Evolutionary conservation across 30 jellyfish, hydroid and myxozoan species (phyloP).

Genomic region (Aurelia sp.): DNA sequence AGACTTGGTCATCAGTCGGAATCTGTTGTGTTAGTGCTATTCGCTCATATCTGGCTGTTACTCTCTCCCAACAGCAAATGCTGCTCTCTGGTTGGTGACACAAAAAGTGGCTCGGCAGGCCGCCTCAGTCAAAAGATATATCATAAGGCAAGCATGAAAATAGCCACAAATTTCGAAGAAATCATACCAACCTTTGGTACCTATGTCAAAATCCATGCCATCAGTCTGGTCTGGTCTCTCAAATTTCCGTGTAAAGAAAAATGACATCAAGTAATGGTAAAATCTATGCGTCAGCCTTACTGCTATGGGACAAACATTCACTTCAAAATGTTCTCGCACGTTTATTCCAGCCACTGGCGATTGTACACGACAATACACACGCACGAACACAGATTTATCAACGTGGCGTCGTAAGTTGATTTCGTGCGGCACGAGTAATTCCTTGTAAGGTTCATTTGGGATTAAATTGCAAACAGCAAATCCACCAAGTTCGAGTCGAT

Average conservation of each 20-base stretch:
- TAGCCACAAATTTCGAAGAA: background rate
- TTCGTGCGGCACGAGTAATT: slow-evolving; percentile 89
- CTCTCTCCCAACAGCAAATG: too few species aligned
- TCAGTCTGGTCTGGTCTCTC: slow-evolving; percentile 48
- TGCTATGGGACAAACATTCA: slow-evolving; percentile 98
- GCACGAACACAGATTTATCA: slow-evolving; percentile 90
- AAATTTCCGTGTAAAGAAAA: slow-evolving; percentile 78
- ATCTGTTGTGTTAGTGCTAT: too few species aligned
- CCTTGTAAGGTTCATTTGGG: slow-evolving; percentile 91
- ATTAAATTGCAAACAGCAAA: slow-evolving; percentile 83
- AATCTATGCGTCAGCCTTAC: slow-evolving; percentile 89
- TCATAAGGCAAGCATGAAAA: too few species aligned
- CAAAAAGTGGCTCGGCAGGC: too few species aligned
- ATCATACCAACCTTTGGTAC: slow-evolving; percentile 53
- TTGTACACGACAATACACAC: slow-evolving; percentile 90
- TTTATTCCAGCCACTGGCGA: slow-evolving; percentile 98
- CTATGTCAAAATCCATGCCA: slow-evolving; percentile 63
- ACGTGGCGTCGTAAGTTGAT: slow-evolving; percentile 91
- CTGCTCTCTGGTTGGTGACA: too few species aligned
- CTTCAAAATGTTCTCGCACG: slow-evolving; percentile 94
- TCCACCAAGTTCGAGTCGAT: slow-evolving; percentile 92
- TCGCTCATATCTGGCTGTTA: too few species aligned
- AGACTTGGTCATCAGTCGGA: too few species aligned
- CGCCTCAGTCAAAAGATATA: too few species aligned
- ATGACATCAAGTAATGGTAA: slow-evolving; percentile 71